Conservation (phyloP, 2,888 invertebrate genomes). For the Frankliniella fusca region DNA sequence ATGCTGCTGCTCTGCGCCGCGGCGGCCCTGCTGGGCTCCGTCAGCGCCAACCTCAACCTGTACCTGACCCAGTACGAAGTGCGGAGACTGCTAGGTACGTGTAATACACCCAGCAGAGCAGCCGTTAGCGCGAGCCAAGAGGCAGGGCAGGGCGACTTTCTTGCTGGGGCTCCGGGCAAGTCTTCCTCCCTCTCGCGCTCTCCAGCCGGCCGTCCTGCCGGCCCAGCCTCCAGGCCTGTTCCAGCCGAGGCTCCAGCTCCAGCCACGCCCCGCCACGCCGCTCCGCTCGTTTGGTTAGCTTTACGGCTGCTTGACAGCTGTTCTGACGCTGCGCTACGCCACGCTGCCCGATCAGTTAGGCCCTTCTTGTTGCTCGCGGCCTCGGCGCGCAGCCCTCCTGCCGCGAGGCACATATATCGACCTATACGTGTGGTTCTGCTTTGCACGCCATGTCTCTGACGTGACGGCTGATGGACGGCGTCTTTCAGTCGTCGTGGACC, state of each 20-base stretch:
- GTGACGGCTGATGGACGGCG: neutral
- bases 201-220: neutral
- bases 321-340: conserved; percentile 3
- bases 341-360: neutral
- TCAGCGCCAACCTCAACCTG: conserved; percentile 2
- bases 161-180: neutral
- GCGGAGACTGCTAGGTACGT: neutral
- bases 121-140: too few relatives aligned
- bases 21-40: neutral
- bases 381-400: too few relatives aligned
- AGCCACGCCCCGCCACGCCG: neutral
- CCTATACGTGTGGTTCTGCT: neutral
- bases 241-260: neutral
- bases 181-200: neutral
- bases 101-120: neutral
- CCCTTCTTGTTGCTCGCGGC: neutral
- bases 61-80: conserved; percentile 19
- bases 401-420: too few relatives aligned
- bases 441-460: neutral
- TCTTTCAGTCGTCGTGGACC: neutral
- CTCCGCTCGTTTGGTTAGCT: conserved; percentile 13
- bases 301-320: conserved; percentile 21
- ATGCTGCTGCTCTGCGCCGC: conserved; percentile 3
- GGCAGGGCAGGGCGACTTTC: too few relatives aligned
- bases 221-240: neutral